Conservation (phyloP, 2,113 vertebrate species). For the Antechinus flavipes region DNA sequence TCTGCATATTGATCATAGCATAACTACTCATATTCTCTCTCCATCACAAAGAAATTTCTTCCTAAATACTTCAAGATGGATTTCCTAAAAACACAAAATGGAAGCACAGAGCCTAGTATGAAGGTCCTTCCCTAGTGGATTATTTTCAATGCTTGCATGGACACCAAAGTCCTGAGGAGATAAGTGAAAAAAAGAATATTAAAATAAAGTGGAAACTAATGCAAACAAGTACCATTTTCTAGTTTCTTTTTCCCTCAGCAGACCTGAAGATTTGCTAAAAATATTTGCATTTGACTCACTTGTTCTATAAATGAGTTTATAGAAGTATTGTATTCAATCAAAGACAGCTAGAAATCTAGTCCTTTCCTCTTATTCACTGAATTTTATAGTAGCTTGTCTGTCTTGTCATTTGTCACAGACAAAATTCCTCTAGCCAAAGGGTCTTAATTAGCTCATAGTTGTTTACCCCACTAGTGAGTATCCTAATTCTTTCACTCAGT, state of each 20-base stretch:
- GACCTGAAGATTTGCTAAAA: background rate
- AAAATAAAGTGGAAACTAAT: background rate
- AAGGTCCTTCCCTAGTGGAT: background rate
- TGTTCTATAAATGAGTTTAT: background rate
- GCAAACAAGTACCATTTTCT: background rate
- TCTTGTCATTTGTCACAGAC: too few species aligned
- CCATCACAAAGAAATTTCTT: background rate
- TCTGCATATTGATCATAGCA: background rate
- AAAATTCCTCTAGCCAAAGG: too few species aligned
- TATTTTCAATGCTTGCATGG: background rate
- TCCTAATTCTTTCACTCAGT: too few species aligned
- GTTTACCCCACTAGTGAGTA: too few species aligned
- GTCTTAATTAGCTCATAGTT: too few species aligned
- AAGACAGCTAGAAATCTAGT: too few species aligned
- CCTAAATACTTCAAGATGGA: background rate
- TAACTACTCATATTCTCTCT: background rate
- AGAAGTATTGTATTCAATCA: too few species aligned
- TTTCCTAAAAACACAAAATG: background rate
- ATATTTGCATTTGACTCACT: background rate
- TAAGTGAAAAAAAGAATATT: background rate
- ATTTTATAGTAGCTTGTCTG: too few species aligned
- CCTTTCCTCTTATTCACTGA: too few species aligned
- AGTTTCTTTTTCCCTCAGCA: background rate
- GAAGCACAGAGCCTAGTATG: background rate
- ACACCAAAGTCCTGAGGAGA: background rate